phyloP scores from a whole-genome alignment of 2,113 vertebrate species.

The Limanda limanda region DNA sequence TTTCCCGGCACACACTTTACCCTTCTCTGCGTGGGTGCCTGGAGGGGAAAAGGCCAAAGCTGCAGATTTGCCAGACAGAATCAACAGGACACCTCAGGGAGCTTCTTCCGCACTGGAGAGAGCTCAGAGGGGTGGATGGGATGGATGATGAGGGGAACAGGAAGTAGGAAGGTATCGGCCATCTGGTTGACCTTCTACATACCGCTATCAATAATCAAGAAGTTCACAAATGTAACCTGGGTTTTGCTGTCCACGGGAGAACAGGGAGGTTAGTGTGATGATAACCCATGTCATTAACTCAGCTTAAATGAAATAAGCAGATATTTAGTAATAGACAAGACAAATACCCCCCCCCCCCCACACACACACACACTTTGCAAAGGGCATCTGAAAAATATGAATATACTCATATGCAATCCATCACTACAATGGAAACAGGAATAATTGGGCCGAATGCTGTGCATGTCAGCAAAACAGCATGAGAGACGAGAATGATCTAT shows the following conservation, averaged over 20 bases:
- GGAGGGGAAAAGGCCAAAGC: constrained; percentile 72
- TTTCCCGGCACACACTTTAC: constrained; percentile 39
- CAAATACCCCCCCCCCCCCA: neutral
- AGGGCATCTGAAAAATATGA: constrained; percentile 39
- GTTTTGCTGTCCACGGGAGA: constrained; percentile 7
- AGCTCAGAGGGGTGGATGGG: constrained; percentile 50
- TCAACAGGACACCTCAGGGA: constrained; percentile 48
- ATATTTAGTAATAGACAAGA: constrained; percentile 37
- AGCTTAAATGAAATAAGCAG: constrained; percentile 6
- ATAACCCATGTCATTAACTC: constrained; percentile 19
- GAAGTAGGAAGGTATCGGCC: constrained; percentile 47
- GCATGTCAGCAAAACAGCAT: constrained; percentile 46
- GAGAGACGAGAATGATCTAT: constrained; percentile 59
- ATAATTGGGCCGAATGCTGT: constrained; percentile 54
- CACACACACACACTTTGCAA: constrained; percentile 6
- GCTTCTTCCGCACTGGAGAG: constrained; percentile 41
- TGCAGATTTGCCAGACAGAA: constrained; percentile 53
- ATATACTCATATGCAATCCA: constrained; percentile 49
- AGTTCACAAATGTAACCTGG: constrained; percentile 27
- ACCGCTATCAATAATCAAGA: constrained; percentile 35
- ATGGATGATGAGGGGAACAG: constrained; percentile 48
- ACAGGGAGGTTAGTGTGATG: neutral
- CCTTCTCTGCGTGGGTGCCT: constrained; percentile 50
- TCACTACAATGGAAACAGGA: constrained; percentile 49
- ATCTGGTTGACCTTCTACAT: constrained; percentile 66